These are phyloP conservation scores for Andrena fulva DNA, from an alignment of 2,888 invertebrate genomes.

Conservation along the genomic window DNA sequence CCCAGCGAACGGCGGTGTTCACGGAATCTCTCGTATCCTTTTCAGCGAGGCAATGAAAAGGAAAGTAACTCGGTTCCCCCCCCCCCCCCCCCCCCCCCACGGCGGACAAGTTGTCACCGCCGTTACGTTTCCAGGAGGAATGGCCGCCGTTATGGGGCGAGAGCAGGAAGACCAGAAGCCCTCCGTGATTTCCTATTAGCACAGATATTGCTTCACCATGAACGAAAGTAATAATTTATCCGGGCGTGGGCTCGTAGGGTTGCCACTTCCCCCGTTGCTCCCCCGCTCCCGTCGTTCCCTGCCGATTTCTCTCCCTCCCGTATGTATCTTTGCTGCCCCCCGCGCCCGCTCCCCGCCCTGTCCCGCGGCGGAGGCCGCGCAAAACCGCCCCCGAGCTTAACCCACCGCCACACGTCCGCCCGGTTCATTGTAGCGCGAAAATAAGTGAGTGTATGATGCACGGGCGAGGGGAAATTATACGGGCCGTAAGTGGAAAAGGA, in stretches of 20 bases:
- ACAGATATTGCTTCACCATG: conserved; percentile 79
- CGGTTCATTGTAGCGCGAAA: conserved; percentile 81
- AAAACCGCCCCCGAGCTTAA: conserved; percentile 68
- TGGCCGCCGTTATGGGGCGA: conserved; percentile 44
- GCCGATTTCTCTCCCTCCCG: conserved; percentile 18
- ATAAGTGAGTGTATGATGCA: conserved; percentile 83
- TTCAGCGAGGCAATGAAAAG: conserved; percentile 47
- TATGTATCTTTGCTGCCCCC: conserved; percentile 26
- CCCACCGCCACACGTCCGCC: conserved; percentile 72
- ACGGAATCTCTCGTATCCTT: conserved; percentile 42
- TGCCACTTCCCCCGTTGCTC: conserved; percentile 37
- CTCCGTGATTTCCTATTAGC: conserved; percentile 81
- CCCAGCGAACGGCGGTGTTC: conserved; percentile 29
- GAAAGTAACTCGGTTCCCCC: conserved; percentile 33
- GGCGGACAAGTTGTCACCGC: conserved; percentile 45
- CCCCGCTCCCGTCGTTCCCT: conserved; percentile 17
- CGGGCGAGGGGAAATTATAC: conserved; percentile 79
- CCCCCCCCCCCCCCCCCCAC: conserved; percentile 34
- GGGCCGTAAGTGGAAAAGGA: conserved; percentile 77
- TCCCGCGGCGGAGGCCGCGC: conserved; percentile 47
- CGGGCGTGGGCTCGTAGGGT: conserved; percentile 68
- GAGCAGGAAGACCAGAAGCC: conserved; percentile 67
- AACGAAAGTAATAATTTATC: conserved; percentile 81
- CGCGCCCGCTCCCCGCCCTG: conserved; percentile 16
- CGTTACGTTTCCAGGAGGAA: conserved; percentile 37